phyloP scores from a whole-genome alignment of 1,140 invertebrate species.

The Subanguina moxae region DNA sequence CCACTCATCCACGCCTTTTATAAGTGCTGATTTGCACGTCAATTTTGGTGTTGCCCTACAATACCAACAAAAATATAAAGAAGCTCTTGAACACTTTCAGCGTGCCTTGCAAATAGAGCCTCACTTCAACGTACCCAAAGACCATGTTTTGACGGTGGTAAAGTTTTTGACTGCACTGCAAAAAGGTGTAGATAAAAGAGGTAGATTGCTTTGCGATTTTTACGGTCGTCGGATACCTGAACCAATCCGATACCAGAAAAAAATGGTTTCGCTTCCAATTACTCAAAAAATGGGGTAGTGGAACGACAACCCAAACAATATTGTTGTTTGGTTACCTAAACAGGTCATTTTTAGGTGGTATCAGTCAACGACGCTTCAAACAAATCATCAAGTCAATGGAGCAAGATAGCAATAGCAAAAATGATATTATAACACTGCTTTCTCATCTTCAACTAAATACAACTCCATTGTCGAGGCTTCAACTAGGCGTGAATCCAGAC shows the following conservation, averaged over 20 bases:
- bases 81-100: conserved; percentile 9
- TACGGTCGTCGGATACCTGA: neutral
- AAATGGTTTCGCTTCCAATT: no score
- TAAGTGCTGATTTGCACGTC: conserved; percentile 22
- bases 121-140: conserved; percentile 15
- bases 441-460: neutral
- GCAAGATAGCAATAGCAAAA: neutral
- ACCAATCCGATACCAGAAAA: no score
- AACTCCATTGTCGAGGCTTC: conserved; percentile 2
- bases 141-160: neutral
- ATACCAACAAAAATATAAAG: conserved; percentile 12
- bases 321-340: no score
- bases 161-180: conserved; percentile 12
- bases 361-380: conserved; percentile 18
- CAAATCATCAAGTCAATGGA: conserved; percentile 16
- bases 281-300: no score
- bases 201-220: neutral
- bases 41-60: neutral
- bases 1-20: conserved; percentile 13
- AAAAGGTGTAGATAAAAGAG: conserved; percentile 14
- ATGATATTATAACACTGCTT: neutral
- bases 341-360: conserved; percentile 20
- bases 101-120: conserved; percentile 31
- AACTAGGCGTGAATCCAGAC: conserved; percentile 14
- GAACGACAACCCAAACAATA: no score